phyloP scores from a whole-genome alignment of 2,113 vertebrate genomes.

The Xiphophorus couchianus region DNA sequence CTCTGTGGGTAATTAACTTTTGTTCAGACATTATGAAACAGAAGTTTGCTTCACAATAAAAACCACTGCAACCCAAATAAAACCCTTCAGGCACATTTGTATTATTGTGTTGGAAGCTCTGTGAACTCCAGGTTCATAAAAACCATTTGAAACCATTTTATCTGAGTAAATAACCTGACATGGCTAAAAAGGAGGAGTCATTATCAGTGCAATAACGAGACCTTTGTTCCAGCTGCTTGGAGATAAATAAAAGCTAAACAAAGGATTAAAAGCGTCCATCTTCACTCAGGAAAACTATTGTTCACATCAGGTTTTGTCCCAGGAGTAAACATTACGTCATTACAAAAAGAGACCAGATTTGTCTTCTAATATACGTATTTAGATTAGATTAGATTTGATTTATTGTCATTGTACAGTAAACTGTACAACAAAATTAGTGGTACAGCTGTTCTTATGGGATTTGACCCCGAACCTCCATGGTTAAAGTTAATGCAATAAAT shows the following conservation, averaged over 20 bases:
- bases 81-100: slow-evolving; percentile 7
- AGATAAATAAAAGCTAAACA: not conserved
- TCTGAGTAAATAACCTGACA: not conserved
- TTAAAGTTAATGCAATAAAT: too few relatives aligned
- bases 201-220: not conserved
- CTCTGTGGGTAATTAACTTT: not conserved
- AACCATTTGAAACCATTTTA: not conserved
- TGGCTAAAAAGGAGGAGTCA: not conserved
- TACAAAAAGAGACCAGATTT: not conserved
- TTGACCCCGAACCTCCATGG: too few relatives aligned
- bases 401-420: too few relatives aligned
- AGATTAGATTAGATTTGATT: too few relatives aligned
- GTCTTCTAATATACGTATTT: not conserved
- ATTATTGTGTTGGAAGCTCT: not conserved
- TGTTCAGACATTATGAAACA: not conserved
- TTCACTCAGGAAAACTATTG: not conserved
- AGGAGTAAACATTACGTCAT: not conserved
- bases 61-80: slow-evolving; percentile 3
- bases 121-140: not conserved
- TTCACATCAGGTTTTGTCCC: not conserved
- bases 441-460: too few relatives aligned
- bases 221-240: not conserved
- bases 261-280: not conserved
- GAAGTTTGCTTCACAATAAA: slow-evolving; percentile 28
- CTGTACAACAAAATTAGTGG: too few relatives aligned